Evolutionary conservation across 2,113 vertebrate genomes (phyloP), one percentile per base, ranked within the genome.

Genomic region (Globicephala melas): DNA sequence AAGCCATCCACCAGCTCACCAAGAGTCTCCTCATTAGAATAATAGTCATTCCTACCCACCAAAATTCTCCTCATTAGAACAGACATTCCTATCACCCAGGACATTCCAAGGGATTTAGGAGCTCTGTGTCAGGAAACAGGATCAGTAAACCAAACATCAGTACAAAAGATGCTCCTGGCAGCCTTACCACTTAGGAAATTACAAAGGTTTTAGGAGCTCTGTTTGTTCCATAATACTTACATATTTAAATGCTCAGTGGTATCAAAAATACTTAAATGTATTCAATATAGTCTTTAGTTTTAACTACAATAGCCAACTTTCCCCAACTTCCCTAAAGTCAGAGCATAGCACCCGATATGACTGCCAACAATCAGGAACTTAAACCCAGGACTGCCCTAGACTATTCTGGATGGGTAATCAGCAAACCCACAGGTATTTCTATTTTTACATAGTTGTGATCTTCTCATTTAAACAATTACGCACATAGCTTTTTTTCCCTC

Each of bases 241-340:
- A 21, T n/a, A 71, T 94, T 62, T 79, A 91, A 91, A 60, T 60
- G 33, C 31, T 50, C 38, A 60, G 44, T 23, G 5, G n/a, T 41
- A 67, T 60, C 74, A 91, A 81, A 96, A 92, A 55, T 11, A 74
- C 21, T 95, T 44, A 97, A 84, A n/a, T 62, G 71, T 76, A 63
- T 96, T 91, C 50, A 82, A 18, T 17, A 81, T 3, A 91, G 28
- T 36, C 31, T 86, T 92, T 47, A 70, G 33, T 47, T 90, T 47
- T 76, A 90, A n/a, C 18, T 38, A 85, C 74, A 74, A 83, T 65
- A 84, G 25, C 9, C 65, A 13, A 38, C 15, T 65, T 77, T 83
- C 13, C 31, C 88, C 89, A 53, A 8, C 33, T 76, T 95, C 9
- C 41, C 79, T 80, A 21, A 65, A 95, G 62, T 80, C 62, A 68